Conservation (phyloP, 1,140 invertebrate genomes). For the Nylanderia fulva region DNA sequence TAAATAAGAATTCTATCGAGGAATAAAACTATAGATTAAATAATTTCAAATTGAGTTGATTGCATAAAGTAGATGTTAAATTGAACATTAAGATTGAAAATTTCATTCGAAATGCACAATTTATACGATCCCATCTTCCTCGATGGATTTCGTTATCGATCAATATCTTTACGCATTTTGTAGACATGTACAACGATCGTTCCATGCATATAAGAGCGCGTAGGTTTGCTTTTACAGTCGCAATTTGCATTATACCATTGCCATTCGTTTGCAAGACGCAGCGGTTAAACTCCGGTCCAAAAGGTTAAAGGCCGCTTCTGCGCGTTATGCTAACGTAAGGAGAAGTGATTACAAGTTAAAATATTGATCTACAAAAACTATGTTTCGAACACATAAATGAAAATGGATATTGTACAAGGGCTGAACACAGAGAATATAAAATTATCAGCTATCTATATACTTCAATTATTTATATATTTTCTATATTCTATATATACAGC, state of each 20-base stretch:
- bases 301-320: constrained; percentile 42
- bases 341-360: background rate
- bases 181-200: background rate
- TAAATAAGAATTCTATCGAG: too few relatives aligned
- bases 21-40: too few relatives aligned
- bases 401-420: constrained; percentile 33
- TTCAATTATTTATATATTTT: constrained; percentile 33
- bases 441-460: constrained; percentile 42
- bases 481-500: background rate
- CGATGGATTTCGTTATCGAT: constrained; percentile 32
- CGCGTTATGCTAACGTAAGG: background rate
- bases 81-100: too few relatives aligned
- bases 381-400: constrained; percentile 16
- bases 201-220: background rate
- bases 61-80: too few relatives aligned
- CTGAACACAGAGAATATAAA: constrained; percentile 37
- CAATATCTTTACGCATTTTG: constrained; percentile 22
- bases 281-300: constrained; percentile 1
- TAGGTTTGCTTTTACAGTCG: constrained; percentile 15
- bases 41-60: too few relatives aligned
- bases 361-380: background rate
- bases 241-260: constrained; percentile 24
- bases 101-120: background rate
- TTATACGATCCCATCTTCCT: constrained; percentile 31
- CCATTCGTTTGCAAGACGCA: constrained; percentile 6